These are phyloP conservation scores for Manacus vitellinus DNA, from an alignment of 2,113 vertebrate species.

Conservation along the genomic window DNA sequence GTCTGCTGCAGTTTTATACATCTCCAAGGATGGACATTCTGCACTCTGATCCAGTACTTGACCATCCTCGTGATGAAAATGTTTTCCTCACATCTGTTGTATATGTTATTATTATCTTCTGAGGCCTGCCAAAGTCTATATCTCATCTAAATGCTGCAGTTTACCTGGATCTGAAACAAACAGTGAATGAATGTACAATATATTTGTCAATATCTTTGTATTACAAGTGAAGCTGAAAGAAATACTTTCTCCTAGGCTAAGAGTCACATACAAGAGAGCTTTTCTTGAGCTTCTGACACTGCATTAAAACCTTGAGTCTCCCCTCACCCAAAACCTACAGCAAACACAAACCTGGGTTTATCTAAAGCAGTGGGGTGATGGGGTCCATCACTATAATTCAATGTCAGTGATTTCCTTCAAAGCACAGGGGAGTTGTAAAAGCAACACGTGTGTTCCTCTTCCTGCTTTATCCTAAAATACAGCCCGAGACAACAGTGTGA, in stretches of 20 bases:
- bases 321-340: neutral
- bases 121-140: neutral
- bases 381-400: fast-evolving
- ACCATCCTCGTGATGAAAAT: neutral
- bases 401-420: neutral
- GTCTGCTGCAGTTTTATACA: neutral
- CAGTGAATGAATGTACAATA: neutral
- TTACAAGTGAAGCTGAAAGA: neutral
- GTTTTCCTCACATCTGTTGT: neutral
- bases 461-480: neutral
- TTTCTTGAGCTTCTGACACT: neutral
- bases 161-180: neutral
- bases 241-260: neutral
- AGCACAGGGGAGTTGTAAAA: neutral
- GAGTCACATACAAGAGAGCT: neutral
- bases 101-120: neutral
- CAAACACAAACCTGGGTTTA: neutral
- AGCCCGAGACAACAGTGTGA: neutral
- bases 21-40: neutral
- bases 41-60: neutral
- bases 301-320: neutral
- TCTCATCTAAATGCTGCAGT: neutral
- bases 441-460: neutral
- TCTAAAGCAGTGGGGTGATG: neutral
- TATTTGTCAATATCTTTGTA: neutral